Percentiles rank a stretch among this genome's conserved stretches.
phyloP scores from a whole-genome alignment of 2,113 vertebrate species.

The Dolichallabes microphthalmus region DNA sequence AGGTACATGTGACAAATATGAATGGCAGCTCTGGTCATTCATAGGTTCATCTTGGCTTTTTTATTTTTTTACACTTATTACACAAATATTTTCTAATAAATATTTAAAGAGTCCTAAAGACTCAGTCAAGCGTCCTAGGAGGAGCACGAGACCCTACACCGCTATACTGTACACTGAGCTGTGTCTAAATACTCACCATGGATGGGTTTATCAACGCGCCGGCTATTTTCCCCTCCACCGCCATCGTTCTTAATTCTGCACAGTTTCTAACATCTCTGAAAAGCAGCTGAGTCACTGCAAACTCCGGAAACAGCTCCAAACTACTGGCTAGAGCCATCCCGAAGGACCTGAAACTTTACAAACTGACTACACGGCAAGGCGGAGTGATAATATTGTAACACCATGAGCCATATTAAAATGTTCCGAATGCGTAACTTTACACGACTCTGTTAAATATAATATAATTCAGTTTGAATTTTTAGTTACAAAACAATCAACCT shows the following conservation, averaged over 20 bases:
- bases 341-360: conserved; percentile 19
- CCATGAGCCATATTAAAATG: conserved; percentile 26
- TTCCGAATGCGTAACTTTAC: conserved; percentile 5
- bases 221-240: conserved; percentile 77
- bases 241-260: conserved; percentile 76
- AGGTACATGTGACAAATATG: too few species aligned
- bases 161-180: background rate
- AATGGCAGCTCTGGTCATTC: too few species aligned
- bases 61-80: background rate
- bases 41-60: background rate
- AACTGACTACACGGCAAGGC: background rate
- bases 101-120: background rate
- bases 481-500: background rate
- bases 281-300: conserved; percentile 79
- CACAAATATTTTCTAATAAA: background rate
- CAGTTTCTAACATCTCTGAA: conserved; percentile 85
- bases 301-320: conserved; percentile 83
- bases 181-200: conserved; percentile 72
- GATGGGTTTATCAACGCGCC: conserved; percentile 83
- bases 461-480: background rate
- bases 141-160: background rate
- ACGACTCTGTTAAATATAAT: background rate
- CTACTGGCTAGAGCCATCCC: conserved; percentile 73
- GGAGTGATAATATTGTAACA: conserved; percentile 67
- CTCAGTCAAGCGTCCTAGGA: background rate